Evolutionary conservation across 2,797 vertebrate species (phyloP), one percentile per base, ranked within the genome.

Genomic region (Gymnocypris eckloni): DNA sequence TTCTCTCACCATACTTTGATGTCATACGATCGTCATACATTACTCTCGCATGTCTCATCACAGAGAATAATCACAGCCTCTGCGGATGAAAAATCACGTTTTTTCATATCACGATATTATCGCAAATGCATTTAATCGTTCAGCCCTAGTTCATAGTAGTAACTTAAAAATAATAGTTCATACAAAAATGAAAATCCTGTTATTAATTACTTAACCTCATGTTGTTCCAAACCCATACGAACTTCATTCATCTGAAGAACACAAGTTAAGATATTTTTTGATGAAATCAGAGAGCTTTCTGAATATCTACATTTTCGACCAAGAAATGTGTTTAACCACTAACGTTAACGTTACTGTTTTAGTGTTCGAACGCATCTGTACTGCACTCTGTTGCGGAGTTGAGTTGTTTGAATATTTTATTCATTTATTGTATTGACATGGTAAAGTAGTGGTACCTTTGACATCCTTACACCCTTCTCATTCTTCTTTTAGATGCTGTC

Each of bases 401-500:
- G 28, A 52, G 5, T 45, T 45, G 41, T 45, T 72, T 72, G 15
- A n/a, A 25, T 43, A 41, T 22, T 41, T 33, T 37, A 18, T 64
- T 11, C 20, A 69, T 81, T 6, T 18, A 45, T 48, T 13, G 28
- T 50, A 16, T 69, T 6, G 52, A 77, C 52, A 2, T 73, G 25
- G 10, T 15, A 59, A 39, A 39, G 73, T 39, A 77, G 18, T 37
- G 18, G 16, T 15, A 39, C 52, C 37, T 80, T 67, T 16, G 10
- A 45, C n/a, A 33, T 79, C 18, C 41, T n/a, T 61, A 67, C 69
- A 79, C 41, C 61, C 39, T 77, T 50, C 59, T 11, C 43, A 66
- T 37, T 33, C 61, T 22, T 59, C 28, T 16, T 81, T 79, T 54
- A 70, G 54, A 84, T 66, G 76, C 59, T 37, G 18, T 81, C 56